A percentile compares a stretch with the other conserved stretches of the same genome.
Conservation (phyloP, 2,113 vertebrate genomes). For the Xerus inauris region DNA sequence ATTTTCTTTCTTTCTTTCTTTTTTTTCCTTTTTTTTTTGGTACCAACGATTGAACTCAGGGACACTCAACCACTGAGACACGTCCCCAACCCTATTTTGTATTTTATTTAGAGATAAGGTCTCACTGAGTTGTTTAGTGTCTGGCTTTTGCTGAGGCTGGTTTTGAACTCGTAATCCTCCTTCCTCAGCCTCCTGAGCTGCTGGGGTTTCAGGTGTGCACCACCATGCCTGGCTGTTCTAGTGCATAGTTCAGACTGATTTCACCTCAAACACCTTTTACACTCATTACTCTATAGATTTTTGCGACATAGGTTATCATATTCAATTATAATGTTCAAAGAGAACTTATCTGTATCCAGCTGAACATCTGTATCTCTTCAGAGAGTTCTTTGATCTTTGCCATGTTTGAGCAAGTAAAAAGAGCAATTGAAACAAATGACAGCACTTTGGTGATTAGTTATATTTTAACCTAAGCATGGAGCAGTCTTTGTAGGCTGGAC, state of each 20-base stretch:
- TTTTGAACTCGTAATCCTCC: no score
- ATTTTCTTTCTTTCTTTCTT: no score
- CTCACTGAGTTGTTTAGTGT: no score
- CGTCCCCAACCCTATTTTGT: no score
- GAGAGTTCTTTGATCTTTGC: slow-evolving; percentile 32
- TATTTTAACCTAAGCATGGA: neutral
- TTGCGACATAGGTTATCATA: neutral
- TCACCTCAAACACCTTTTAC: neutral
- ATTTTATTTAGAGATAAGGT: no score
- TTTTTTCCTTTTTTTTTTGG: no score
- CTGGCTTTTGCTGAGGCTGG: no score
- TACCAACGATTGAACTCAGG: no score
- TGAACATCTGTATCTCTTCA: neutral
- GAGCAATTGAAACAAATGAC: neutral
- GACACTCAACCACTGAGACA: no score
- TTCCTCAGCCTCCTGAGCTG: no score
- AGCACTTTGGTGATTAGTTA: neutral
- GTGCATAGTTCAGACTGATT: neutral
- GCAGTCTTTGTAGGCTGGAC: neutral
- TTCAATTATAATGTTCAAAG: slow-evolving; percentile 1
- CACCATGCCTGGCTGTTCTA: neutral
- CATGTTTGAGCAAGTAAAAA: neutral
- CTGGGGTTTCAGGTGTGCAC: no score
- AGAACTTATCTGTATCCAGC: neutral
- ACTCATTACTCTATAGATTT: neutral